Conservation (phyloP, 30 jellyfish, hydroid and myxozoan species). For the Mastigias papua region DNA sequence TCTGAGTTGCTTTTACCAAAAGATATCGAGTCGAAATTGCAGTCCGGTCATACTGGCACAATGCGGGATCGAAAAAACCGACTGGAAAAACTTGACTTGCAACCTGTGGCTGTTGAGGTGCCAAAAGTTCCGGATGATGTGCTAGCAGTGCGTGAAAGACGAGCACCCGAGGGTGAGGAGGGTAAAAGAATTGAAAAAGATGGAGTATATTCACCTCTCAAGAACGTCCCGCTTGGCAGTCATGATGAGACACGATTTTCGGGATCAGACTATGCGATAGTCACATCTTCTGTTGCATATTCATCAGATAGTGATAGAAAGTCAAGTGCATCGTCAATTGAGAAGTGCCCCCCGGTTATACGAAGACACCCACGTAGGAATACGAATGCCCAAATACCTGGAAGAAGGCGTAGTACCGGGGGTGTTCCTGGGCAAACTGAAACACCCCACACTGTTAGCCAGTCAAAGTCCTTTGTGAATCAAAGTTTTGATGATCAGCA, state of each 20-base stretch:
- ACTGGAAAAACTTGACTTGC: constrained; percentile 59
- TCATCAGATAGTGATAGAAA: constrained; percentile 19
- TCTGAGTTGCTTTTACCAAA: constrained; percentile 17
- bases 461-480: neutral
- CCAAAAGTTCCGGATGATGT: constrained; percentile 52
- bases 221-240: constrained; percentile 3
- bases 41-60: constrained; percentile 34
- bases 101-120: constrained; percentile 62
- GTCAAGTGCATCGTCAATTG: neutral
- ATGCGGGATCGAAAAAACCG: constrained; percentile 58
- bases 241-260: constrained; percentile 14
- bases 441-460: neutral
- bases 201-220: constrained; percentile 8
- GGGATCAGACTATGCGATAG: neutral
- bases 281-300: constrained; percentile 14
- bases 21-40: constrained; percentile 23
- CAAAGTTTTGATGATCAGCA: neutral
- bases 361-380: constrained; percentile 10
- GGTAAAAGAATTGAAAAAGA: neutral
- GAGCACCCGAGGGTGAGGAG: constrained; percentile 79
- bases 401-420: no score
- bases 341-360: constrained; percentile 18
- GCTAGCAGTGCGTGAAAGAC: constrained; percentile 18
- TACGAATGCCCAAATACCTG: no score
- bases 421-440: no score